Evolutionary conservation across 2,888 invertebrate genomes (phyloP).

Genomic region (Chloromyia formosa): DNA sequence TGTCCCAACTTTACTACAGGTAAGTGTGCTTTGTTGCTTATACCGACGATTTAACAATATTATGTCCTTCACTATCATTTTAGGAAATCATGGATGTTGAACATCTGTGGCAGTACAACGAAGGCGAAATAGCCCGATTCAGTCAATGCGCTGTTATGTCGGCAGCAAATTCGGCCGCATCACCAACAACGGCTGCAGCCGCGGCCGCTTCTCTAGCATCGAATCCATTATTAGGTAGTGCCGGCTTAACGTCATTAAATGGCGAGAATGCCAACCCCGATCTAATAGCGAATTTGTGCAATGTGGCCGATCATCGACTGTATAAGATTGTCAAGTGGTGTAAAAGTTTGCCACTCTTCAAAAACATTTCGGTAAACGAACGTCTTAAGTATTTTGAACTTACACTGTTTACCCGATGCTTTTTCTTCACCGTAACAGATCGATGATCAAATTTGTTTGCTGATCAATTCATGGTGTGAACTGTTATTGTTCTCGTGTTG

Average conservation of each 20-base stretch:
- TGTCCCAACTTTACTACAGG: constrained; percentile 77
- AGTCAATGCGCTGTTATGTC: constrained; percentile 65
- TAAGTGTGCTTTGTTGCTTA: constrained; percentile 56
- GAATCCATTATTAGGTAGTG: constrained; percentile 69
- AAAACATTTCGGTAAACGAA: constrained; percentile 86
- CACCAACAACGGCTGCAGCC: constrained; percentile 53
- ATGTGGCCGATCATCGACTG: constrained; percentile 92
- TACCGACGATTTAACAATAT: no score
- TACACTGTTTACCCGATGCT: constrained; percentile 16
- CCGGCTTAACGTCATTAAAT: constrained; percentile 58
- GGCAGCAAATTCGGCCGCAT: constrained; percentile 52
- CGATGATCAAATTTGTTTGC: constrained; percentile 95
- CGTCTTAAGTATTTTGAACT: background rate
- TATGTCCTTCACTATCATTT: constrained; percentile 31
- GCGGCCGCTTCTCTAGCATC: constrained; percentile 60
- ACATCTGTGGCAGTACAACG: constrained; percentile 94
- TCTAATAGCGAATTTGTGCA: constrained; percentile 88
- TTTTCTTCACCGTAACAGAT: constrained; percentile 72
- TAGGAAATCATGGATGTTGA: constrained; percentile 97
- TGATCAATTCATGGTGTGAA: constrained; percentile 98
- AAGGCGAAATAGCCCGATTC: constrained; percentile 77
- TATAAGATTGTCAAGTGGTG: constrained; percentile 99
- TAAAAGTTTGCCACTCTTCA: constrained; percentile 94
- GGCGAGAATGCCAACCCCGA: constrained; percentile 78
- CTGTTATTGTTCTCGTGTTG: constrained; percentile 90